Base-by-base conservation (phyloP, 2,797 vertebrate genomes). In the Acrossocheilus fasciatus region DNA sequence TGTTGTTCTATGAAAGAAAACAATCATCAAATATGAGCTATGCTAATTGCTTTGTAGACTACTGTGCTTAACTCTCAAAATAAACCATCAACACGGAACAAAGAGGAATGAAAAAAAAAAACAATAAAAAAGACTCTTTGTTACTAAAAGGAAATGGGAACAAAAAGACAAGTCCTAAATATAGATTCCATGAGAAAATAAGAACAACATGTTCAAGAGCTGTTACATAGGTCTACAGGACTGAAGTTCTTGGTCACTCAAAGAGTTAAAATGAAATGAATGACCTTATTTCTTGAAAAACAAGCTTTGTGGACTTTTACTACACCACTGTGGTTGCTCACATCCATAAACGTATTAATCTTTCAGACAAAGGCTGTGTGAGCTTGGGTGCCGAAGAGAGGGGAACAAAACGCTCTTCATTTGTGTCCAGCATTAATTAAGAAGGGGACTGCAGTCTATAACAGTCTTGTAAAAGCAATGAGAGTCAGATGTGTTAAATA, bases 381-480 rank as follows among this genome's bases (percentile, higher is more conserved):
- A 82, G 86, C 89, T 89, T 84, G 88, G 86, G 82, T 87, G 90
- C 93, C 90, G 88, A 90, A 83, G 81, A 85, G 88, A 89, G 80
- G 86, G 82, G 86, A 88, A 91, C 87, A 81, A 89, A 77, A 87
- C 87, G 86, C 86, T 90, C 86, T 90, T 89, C 87, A 88, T 94
- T 93, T 93, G 92, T 91, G 89, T 93, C 91, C 92, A 94, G 85
- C 77, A 89, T 92, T 93, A 93, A 95, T 93, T 92, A 93, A 90
- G 88, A 93, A 90, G 70, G 86, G 89, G 90, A 89, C 91, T 90
- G 86, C 89, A 89, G 92, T 92, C 90, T 90, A 84, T 92, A 94
- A 93, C 88, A 89, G 81, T 84, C 92, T 91, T 82, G 88, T 95
- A 94, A 95, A 95, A 92, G 87, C 89, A 94, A 93, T 83, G 90